These are phyloP conservation scores for Amphiura filiformis DNA, from an alignment of 35 echinoderm and acorn worm species.

Conservation along the genomic window DNA sequence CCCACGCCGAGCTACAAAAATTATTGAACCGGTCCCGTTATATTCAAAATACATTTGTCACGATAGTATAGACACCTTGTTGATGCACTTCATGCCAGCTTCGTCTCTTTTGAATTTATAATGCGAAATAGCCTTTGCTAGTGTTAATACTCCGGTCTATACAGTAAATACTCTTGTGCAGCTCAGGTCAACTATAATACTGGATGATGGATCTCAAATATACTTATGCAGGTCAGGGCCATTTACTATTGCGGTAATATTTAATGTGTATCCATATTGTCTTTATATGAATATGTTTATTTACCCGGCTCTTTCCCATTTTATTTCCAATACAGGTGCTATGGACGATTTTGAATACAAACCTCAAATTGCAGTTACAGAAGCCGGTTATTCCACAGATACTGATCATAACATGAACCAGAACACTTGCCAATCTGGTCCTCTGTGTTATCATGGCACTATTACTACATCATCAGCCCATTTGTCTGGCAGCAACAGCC, in stretches of 20 bases:
- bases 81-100: neutral
- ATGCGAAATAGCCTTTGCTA: too few relatives aligned
- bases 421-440: slow-evolving; percentile 15
- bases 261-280: neutral
- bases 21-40: neutral
- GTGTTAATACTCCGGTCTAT: too few relatives aligned
- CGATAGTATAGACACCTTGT: neutral
- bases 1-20: too few relatives aligned
- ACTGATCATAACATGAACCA: slow-evolving; percentile 94
- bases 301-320: slow-evolving; percentile 29
- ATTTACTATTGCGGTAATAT: neutral
- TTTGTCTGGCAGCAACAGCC: slow-evolving; percentile 50
- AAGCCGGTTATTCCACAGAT: slow-evolving; percentile 60
- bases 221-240: neutral
- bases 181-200: neutral
- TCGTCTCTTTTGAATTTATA: neutral
- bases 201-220: neutral
- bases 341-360: slow-evolving; percentile 96
- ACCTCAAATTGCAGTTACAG: slow-evolving; percentile 67
- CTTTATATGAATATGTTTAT: neutral
- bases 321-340: slow-evolving; percentile 60
- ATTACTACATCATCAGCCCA: slow-evolving; percentile 38
- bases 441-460: slow-evolving; percentile 48
- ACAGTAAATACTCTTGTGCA: neutral
- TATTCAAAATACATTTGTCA: neutral